Evolutionary conservation across 2,113 vertebrate genomes (phyloP), one percentile per base, ranked within the genome.

Genomic region (Calypte anna): DNA sequence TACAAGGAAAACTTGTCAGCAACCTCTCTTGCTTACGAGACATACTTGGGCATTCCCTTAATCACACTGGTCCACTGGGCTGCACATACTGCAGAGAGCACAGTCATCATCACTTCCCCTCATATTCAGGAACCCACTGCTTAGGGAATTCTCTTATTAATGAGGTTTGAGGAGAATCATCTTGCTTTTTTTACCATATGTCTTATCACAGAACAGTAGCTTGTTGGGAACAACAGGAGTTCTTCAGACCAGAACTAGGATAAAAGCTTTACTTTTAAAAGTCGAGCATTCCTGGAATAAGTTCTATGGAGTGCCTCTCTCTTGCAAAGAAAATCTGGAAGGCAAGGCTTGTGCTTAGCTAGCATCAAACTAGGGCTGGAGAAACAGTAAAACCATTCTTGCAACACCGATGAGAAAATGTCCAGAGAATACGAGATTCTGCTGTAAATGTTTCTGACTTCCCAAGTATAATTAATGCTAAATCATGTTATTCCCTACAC

Each of bases 371-470:
- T 44, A 50, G 27, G 46, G n/a, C 36, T 77, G 22, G 54, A 73
- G 59, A 86, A 86, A 44, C 10, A 83, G 51, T 86, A 80, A 76
- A 88, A 31, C 61, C 12, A 30, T 59, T 73, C 38, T 54, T 88
- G 40, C 10, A 77, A 54, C 25, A 69, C 16, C 4, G 38, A 4
- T 80, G 19, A 61, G 43, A 48, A 31, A 6, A 88, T 74, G 18
- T 58, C 76, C n/a, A 81, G 51, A 20, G 31, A 76, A 53, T 2
- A 2, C 43, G 57, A 86, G 80, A 64, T 88, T 86, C 31, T 80
- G 46, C 81, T 93, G 27, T 76, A 83, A 83, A 66, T 27, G 24
- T 14, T 64, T 62, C n/a, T 88, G 44, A 40, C 30, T 69, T 93
- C 40, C 51, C 54, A 58, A 77, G 43, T 58, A 18, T 86, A 80